These are phyloP conservation scores for Tor tambroides DNA, from an alignment of 2,113 vertebrate genomes.

Conservation along the genomic window DNA sequence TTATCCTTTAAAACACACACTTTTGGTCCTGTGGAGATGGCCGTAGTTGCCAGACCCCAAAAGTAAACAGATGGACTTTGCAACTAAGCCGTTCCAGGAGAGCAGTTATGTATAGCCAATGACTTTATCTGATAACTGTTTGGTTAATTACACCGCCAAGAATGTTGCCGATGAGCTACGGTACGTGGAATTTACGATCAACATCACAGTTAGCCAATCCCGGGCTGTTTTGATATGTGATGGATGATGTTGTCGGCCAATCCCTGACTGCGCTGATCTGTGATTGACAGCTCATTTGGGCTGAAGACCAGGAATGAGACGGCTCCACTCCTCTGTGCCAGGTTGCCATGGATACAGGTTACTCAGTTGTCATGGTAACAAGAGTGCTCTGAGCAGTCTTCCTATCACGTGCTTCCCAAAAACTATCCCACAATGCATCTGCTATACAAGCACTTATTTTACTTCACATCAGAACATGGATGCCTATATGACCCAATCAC, in stretches of 20 bases:
- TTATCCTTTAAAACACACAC: conserved; percentile 9
- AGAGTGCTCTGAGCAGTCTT: conserved; percentile 49
- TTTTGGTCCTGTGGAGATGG: not conserved
- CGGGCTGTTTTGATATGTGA: conserved; percentile 7
- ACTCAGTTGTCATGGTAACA: conserved; percentile 48
- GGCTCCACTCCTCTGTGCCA: conserved; percentile 11
- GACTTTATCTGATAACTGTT: not conserved
- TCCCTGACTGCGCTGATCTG: conserved; percentile 16
- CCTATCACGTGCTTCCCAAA: conserved; percentile 56
- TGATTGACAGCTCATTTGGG: not conserved
- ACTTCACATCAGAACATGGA: not conserved
- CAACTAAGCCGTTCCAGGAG: not conserved
- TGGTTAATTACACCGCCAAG: conserved; percentile 13
- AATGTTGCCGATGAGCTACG: conserved; percentile 26
- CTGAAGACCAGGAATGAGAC: conserved; percentile 19
- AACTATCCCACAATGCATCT: conserved; percentile 45
- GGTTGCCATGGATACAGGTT: not conserved
- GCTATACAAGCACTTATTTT: conserved; percentile 28
- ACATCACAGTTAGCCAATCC: conserved; percentile 29
- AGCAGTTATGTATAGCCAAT: conserved; percentile 3
- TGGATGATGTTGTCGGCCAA: not conserved
- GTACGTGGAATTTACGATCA: not conserved
- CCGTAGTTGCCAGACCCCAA: not conserved
- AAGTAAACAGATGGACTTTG: conserved; percentile 15
- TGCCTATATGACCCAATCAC: not conserved